These are phyloP conservation scores for Aelia acuminata DNA, from an alignment of 2,888 invertebrate species.

Conservation along the genomic window DNA sequence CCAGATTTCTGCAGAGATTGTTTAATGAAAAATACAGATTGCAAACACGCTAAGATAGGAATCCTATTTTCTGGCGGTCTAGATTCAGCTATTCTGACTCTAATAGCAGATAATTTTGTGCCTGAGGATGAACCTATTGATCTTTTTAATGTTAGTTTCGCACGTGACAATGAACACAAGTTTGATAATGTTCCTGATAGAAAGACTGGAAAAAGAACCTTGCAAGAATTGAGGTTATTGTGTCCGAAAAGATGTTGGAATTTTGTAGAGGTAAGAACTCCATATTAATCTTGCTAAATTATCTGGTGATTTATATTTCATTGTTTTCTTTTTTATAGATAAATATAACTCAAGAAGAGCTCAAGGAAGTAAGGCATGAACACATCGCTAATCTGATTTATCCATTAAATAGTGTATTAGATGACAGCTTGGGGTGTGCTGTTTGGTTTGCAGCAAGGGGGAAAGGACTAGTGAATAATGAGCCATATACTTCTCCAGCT, in stretches of 20 bases:
- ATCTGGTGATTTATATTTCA: neutral
- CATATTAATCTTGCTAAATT: neutral
- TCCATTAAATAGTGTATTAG: conserved; percentile 89
- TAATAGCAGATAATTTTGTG: conserved; percentile 81
- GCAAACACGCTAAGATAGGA: conserved; percentile 79
- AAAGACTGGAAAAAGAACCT: conserved; percentile 81
- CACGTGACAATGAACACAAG: conserved; percentile 68
- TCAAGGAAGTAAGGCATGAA: conserved; percentile 73
- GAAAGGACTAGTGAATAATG: conserved; percentile 70
- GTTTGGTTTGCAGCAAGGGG: conserved; percentile 95
- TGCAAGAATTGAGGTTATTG: conserved; percentile 77
- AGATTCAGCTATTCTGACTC: conserved; percentile 93
- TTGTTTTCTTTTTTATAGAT: conserved; percentile 70
- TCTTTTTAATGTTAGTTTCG: conserved; percentile 95
- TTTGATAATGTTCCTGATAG: conserved; percentile 83
- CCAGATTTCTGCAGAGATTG: conserved; percentile 76
- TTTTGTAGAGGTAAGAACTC: conserved; percentile 77
- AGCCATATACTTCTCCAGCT: conserved; percentile 74
- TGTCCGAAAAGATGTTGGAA: conserved; percentile 85
- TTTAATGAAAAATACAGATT: conserved; percentile 68
- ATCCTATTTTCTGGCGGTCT: conserved; percentile 98
- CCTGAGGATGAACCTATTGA: conserved; percentile 82
- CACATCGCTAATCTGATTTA: conserved; percentile 84
- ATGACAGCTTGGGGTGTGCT: conserved; percentile 97
- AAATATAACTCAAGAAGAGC: conserved; percentile 79